Conservation (phyloP, 2,888 invertebrate species). For the Thyatira batis region DNA sequence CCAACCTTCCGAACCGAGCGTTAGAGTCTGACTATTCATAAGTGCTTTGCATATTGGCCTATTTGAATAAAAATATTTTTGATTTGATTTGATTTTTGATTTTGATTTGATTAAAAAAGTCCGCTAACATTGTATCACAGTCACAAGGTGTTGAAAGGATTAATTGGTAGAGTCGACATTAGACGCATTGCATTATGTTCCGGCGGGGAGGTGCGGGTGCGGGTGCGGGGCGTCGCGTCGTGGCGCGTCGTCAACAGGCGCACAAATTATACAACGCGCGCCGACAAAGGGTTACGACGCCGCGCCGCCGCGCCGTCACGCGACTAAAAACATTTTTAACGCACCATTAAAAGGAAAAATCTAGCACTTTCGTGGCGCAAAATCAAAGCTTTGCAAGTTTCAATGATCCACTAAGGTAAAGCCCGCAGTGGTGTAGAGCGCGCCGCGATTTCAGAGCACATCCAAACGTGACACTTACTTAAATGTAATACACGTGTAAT, state of each 20-base stretch:
- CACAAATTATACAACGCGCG: conserved; percentile 31
- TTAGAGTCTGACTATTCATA: too few relatives aligned
- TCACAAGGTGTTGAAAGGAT: conserved; percentile 3
- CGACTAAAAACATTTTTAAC: conserved; percentile 60
- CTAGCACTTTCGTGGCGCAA: conserved; percentile 44
- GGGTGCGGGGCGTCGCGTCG: conserved; percentile 31
- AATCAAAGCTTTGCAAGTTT: conserved; percentile 65
- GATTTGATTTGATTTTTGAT: neutral
- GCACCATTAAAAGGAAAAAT: conserved; percentile 48
- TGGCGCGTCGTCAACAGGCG: conserved; percentile 25
- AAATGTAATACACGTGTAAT: neutral
- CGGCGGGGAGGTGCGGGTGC: conserved; percentile 9
- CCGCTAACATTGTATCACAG: neutral
- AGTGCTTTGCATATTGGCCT: too few relatives aligned
- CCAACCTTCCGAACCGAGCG: too few relatives aligned
- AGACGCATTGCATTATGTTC: neutral
- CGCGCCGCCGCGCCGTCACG: conserved; percentile 35
- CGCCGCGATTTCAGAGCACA: neutral
- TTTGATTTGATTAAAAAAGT: neutral
- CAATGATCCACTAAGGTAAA: conserved; percentile 50
- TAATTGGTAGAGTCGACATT: conserved; percentile 3
- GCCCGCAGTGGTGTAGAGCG: conserved; percentile 17
- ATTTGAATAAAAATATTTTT: neutral
- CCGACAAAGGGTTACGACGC: conserved; percentile 24
- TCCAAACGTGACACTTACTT: neutral